Percentiles rank a stretch among this genome's conserved stretches.
phyloP scores from a whole-genome alignment of 2,113 vertebrate genomes.

The Crocuta crocuta region DNA sequence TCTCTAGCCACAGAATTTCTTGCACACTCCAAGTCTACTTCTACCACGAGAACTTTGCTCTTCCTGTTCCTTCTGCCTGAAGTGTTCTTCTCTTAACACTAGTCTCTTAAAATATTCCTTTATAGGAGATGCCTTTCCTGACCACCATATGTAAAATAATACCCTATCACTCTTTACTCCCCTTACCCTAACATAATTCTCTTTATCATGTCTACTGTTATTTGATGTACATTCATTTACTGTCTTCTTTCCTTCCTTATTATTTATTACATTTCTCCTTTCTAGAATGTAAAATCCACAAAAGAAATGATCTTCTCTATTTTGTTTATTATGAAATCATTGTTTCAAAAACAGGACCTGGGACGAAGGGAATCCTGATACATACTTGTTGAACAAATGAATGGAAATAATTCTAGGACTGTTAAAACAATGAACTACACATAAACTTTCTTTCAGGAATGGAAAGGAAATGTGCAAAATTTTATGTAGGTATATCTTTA shows the following conservation, averaged over 20 bases:
- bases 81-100: not conserved
- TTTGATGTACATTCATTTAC: not conserved
- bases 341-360: not conserved
- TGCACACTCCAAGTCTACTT: not conserved
- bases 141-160: not conserved
- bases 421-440: not conserved
- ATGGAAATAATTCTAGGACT: not conserved
- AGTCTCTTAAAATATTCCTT: not conserved
- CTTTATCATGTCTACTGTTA: not conserved
- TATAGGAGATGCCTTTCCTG: not conserved
- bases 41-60: not conserved
- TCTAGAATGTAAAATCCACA: not conserved
- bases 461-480: slow-evolving; percentile 21
- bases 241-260: not conserved
- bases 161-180: not conserved
- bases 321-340: not conserved
- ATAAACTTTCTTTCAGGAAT: not conserved
- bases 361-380: not conserved
- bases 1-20: not conserved
- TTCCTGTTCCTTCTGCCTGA: not conserved
- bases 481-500: not conserved
- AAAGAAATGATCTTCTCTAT: not conserved
- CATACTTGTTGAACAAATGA: not conserved
- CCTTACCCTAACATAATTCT: not conserved
- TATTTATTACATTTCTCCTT: not conserved